phyloP scores from a whole-genome alignment of 2,797 vertebrate genomes.

The Philypnodon macrostomus region DNA sequence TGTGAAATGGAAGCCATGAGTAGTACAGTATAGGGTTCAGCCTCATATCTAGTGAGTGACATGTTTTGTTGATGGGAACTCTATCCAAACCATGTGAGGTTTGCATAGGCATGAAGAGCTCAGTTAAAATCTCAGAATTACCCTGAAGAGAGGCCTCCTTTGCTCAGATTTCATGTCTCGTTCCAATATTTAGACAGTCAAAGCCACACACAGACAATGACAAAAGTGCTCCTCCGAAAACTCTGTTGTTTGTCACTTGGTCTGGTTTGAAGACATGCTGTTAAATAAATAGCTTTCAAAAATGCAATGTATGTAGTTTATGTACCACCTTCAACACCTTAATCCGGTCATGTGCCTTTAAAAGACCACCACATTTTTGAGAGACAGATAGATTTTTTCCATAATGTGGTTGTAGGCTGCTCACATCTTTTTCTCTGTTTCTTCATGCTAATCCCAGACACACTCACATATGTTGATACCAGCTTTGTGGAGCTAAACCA shows the following conservation, averaged over 20 bases:
- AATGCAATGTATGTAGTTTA: no score
- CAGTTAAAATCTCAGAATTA: constrained; percentile 44
- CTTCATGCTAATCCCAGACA: no score
- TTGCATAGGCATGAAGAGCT: constrained; percentile 62
- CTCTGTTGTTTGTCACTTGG: constrained; percentile 21
- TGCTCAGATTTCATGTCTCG: constrained; percentile 23
- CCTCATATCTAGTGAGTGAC: constrained; percentile 63
- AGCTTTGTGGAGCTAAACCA: no score
- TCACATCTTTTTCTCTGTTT: no score
- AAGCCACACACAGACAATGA: constrained; percentile 18
- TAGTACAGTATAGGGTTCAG: constrained; percentile 63
- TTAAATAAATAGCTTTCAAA: no score
- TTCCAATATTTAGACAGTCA: constrained; percentile 43
- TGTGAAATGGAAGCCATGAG: constrained; percentile 63
- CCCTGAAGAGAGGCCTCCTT: constrained; percentile 32
- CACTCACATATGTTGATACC: no score
- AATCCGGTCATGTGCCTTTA: no score
- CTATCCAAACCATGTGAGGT: constrained; percentile 56
- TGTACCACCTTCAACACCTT: no score
- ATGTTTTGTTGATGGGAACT: constrained; percentile 67
- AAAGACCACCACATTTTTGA: no score
- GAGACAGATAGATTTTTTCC: no score
- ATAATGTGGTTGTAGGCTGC: no score
- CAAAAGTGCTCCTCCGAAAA: constrained; percentile 10
- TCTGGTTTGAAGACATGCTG: no score